Base-by-base conservation (phyloP, 1,140 invertebrate species). In the Plectus sambesii region DNA sequence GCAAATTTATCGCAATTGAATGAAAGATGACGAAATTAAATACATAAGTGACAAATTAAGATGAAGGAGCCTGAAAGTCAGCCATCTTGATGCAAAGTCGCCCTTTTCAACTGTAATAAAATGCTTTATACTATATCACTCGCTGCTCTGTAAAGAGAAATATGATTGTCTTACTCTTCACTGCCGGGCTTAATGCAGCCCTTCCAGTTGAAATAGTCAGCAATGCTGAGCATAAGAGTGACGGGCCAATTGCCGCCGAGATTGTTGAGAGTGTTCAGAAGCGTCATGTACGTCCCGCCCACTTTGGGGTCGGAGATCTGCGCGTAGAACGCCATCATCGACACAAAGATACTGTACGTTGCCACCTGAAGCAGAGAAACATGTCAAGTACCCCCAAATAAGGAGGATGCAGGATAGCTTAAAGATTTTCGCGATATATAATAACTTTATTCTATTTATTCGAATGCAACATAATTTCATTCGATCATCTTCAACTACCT, bases 271-370 rank as follows among this genome's bases (percentile, higher is more conserved):
- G 94, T 99, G 67, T 99, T 99, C 2, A 99, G 76, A 36, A 99
- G 75, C 1, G 94, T 99, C 94, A 99, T 99, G 69, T 99, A 98
- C 0, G 93, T 98, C 20, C 93, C 94, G 17, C 94, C 94, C 5
- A 97, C 86, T 1, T 78, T 73, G 1, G 87, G 86, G 72, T 96
- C 90, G 59, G 86, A 89, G 20, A 96, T 79, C 61, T 75, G 74
- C 12, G 78, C 84, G 70, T 84, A 83, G 69, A 88, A 87, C 42
- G 77, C 81, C 84, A 84, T 87, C 47, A 74, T 69, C n/a, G 81
- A 76, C 2, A 87, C 82, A 72, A 83, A 85, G 79, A 85, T 84
- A 53, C 79, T 77, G 57, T 81, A 81, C n/a, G 78, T 62, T 33
- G 78, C 72, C 39, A 83, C 69, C 79, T 82, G 55, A 53, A 67